phyloP scores from a whole-genome alignment of 2,113 vertebrate species.

The Epinephelus cyanopodus region DNA sequence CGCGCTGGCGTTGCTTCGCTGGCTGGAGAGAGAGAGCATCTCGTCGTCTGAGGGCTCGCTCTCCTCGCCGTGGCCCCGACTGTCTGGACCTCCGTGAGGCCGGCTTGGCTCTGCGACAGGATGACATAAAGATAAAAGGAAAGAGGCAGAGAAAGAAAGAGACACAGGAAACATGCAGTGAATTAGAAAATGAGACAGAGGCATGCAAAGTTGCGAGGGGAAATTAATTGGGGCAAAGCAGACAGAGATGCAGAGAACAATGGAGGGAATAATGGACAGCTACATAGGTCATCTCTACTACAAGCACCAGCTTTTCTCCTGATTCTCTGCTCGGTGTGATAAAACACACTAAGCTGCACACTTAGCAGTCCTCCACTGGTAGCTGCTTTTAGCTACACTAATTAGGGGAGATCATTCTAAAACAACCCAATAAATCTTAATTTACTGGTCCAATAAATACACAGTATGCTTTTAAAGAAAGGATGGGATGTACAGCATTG shows the following conservation, averaged over 20 bases:
- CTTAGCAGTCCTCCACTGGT: constrained; percentile 4
- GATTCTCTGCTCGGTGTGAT: background rate
- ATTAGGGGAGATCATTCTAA: background rate
- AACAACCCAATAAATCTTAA: background rate
- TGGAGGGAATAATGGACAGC: constrained; percentile 20
- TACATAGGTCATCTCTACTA: constrained; percentile 28
- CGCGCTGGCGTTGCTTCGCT: constrained; percentile 89
- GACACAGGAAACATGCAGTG: background rate
- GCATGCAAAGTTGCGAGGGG: background rate
- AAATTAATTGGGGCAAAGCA: constrained; percentile 7
- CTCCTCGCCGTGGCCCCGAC: constrained; percentile 91
- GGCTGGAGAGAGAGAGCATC: constrained; percentile 96
- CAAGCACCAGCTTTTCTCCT: constrained; percentile 36
- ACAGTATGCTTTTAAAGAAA: constrained; percentile 4
- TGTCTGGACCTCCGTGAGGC: constrained; percentile 86
- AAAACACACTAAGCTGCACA: background rate
- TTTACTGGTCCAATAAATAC: constrained; percentile 9
- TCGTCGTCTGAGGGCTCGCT: constrained; percentile 98
- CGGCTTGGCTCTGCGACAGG: constrained; percentile 82
- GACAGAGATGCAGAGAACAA: constrained; percentile 9
- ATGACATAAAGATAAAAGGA: constrained; percentile 9
- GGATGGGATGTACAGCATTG: constrained; percentile 13
- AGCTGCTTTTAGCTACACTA: constrained; percentile 24
- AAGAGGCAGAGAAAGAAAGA: background rate
- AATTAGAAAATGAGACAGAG: background rate